Percentiles rank a stretch among this genome's conserved stretches.
Evolutionary conservation across 2,113 vertebrate genomes (phyloP).

Genomic region (Cathartes aura): DNA sequence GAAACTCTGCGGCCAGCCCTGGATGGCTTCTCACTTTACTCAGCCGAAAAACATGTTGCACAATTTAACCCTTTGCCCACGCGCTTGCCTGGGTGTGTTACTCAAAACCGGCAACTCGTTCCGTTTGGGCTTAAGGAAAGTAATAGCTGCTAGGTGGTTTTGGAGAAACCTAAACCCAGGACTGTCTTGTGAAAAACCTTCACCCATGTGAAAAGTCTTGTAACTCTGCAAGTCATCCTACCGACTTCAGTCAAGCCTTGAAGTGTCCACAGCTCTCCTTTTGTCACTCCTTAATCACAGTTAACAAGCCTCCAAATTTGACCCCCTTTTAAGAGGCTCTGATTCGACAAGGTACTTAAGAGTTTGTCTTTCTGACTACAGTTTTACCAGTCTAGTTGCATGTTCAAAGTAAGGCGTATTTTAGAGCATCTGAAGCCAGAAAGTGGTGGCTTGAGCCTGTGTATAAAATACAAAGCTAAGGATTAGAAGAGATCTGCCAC

Average conservation of each 20-base stretch:
- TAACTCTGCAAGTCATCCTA: neutral
- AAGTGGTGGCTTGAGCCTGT: neutral
- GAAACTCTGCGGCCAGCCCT: neutral
- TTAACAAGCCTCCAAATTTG: neutral
- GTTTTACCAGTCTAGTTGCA: neutral
- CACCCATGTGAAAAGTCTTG: neutral
- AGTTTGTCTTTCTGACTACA: neutral
- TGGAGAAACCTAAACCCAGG: neutral
- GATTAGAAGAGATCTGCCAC: neutral
- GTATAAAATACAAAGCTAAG: neutral
- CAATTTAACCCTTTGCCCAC: conserved; percentile 16
- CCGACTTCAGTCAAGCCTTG: neutral
- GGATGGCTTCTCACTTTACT: conserved; percentile 67
- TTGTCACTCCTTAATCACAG: neutral
- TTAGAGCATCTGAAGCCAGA: neutral
- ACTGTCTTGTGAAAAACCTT: neutral
- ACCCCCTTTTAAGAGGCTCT: neutral
- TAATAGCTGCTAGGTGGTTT: neutral
- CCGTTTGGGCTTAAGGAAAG: neutral
- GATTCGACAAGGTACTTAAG: neutral
- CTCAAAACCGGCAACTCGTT: neutral
- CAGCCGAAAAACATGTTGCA: neutral
- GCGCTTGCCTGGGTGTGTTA: neutral
- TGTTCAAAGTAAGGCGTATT: neutral
- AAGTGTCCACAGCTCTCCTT: neutral